Evolutionary conservation across 1,140 invertebrate species (phyloP).

Genomic region (Argopecten irradians): DNA sequence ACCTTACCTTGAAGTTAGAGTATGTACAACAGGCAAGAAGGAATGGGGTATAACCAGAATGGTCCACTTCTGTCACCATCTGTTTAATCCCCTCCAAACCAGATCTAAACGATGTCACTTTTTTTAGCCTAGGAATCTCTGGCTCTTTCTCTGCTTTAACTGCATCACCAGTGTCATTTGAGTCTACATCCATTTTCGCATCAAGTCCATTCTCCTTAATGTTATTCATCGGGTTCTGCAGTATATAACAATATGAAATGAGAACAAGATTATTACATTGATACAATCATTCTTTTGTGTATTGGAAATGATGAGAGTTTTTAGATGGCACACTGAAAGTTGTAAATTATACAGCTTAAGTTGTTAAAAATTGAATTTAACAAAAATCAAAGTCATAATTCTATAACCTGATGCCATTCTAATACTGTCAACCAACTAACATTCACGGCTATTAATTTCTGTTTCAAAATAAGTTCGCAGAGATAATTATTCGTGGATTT

Average conservation of each 20-base stretch:
- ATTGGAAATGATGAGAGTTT: too few species aligned
- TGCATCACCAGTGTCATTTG: slow-evolving; percentile 27
- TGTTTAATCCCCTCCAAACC: slow-evolving; percentile 57
- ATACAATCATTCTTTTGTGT: too few species aligned
- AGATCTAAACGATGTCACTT: slow-evolving; percentile 44
- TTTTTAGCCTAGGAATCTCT: slow-evolving; percentile 38
- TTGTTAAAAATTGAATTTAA: too few species aligned
- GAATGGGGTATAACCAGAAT: slow-evolving; percentile 75
- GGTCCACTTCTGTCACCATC: slow-evolving; percentile 73
- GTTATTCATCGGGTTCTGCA: slow-evolving; percentile 29
- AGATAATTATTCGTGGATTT: too few species aligned
- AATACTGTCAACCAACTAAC: too few species aligned
- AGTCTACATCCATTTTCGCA: slow-evolving; percentile 60
- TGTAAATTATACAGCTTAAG: too few species aligned
- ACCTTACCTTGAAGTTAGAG: slow-evolving; percentile 63
- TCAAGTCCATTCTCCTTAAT: slow-evolving; percentile 50
- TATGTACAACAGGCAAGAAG: slow-evolving; percentile 70
- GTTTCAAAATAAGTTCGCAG: too few species aligned
- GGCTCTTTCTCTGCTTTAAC: slow-evolving; percentile 36
- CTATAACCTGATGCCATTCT: too few species aligned
- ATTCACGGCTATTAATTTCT: too few species aligned
- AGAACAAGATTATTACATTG: not conserved
- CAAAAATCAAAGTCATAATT: too few species aligned
- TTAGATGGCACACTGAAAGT: too few species aligned
- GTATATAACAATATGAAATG: not conserved